Base-by-base conservation (phyloP, 2,113 vertebrate genomes). In the Pimephales promelas region DNA sequence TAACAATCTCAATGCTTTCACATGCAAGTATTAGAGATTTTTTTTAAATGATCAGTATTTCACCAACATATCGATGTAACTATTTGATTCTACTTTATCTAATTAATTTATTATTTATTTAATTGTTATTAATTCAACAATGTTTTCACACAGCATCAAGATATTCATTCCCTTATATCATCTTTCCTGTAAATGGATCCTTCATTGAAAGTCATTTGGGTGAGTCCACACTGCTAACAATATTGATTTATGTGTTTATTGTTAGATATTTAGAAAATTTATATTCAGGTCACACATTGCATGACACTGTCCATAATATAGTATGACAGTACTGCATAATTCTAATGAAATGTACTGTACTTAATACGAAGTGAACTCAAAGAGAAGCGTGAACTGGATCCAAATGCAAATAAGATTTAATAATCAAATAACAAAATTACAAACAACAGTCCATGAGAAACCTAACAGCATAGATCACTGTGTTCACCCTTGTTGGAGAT, bases 161-260 rank as follows among this genome's bases (percentile, higher is more conserved):
- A 1, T 6, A 80, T 34, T 43, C 9, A 13, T 86, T 87, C 1
- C 92, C 92, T 20, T 68, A 90, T 26, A 94, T 95, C 0, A 10
- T 91, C 13, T 89, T 83, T 14, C 94, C 93, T 8, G 34, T 87
- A 10, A 92, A 93, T 36, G 90, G 92, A 45, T 84, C 83, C 36
- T 2, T 91, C 22, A 89, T 89, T 80, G 88, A 92, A 83, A 88
- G 61, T 73, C 10, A 52, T 2, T 87, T 88, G 8, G 92, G 94
- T 95, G 43, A 87, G 92, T 86, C 49, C 13, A 57, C 57, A 75
- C 14, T 14, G n/a, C 20, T 57, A 64, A 54, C 59, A 22, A 5
- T 66, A 14, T 31, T 74, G 47, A 16, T 36, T 68, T 68, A 22
- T 34, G 31, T 34, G 9, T 22, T 64, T 8, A 62, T 31, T 64